These are phyloP conservation scores for Anguilla megastoma DNA, from an alignment of 2,797 vertebrate species.

Conservation along the genomic window DNA sequence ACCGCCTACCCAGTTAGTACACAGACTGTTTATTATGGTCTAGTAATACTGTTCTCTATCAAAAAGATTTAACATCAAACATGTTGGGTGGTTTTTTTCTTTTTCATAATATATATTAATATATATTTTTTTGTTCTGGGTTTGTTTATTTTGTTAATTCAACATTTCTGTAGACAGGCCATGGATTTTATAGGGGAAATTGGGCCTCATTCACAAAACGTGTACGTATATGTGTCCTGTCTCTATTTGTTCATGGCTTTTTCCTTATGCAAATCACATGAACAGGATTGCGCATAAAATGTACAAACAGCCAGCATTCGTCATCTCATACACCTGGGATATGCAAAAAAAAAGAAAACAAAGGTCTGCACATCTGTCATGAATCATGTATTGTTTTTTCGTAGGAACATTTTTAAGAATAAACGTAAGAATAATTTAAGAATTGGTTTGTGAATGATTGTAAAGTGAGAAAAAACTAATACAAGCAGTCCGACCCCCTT, in stretches of 20 bases:
- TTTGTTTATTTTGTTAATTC: background rate
- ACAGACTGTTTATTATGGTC: background rate
- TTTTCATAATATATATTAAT: background rate
- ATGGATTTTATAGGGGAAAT: background rate
- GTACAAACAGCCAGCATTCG: too few species aligned
- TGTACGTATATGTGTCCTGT: too few species aligned
- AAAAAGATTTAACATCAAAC: background rate
- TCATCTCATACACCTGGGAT: too few species aligned
- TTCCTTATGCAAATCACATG: too few species aligned
- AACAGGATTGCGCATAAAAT: too few species aligned
- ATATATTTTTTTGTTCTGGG: background rate
- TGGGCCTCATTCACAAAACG: too few species aligned
- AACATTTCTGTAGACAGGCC: background rate
- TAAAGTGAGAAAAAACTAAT: background rate
- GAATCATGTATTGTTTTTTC: too few species aligned
- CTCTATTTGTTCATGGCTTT: too few species aligned
- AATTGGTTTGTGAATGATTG: background rate
- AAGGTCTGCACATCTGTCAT: too few species aligned
- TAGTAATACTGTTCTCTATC: background rate
- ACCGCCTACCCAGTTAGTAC: background rate
- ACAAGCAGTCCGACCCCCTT: background rate
- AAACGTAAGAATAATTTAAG: too few species aligned
- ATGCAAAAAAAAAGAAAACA: too few species aligned
- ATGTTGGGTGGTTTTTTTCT: background rate
- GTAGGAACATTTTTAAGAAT: too few species aligned